Base-by-base conservation (phyloP, 2,888 invertebrate genomes). In the Cerastoderma edule region DNA sequence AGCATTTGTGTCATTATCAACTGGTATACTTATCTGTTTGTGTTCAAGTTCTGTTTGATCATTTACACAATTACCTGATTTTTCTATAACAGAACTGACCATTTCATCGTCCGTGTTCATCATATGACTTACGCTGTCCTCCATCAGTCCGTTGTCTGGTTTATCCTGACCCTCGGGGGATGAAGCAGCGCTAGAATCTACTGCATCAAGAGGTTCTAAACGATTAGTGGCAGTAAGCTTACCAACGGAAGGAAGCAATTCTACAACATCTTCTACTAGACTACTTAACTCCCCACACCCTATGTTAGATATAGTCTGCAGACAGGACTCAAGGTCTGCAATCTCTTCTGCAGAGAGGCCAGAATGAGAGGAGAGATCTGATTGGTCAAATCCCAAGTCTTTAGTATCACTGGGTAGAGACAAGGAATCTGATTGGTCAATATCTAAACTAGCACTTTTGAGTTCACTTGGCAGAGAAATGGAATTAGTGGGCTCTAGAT, bases 391-490 rank as follows among this genome's bases (percentile, higher is more conserved):
- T 54, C 70, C 65, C 32, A 72, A 67, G 72, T 69, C 69, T 72
- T 67, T 80, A 24, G 66, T 33, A 67, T 80, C 80, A 75, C 80
- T 80, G 48, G 70, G 75, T 50, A 78, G 60, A 63, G 80, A 80
- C 19, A 77, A 3, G 27, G 78, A 81, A 57, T 75, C 78, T 66
- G 77, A 80, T 35, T 72, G 77, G 66, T 78, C 75, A 32, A 57
- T 71, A 60, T 78, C 80, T 30, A 67, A 56, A 72, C 81, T 81
- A 39, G 75, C 72, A 68, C 64, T 57, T 76, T 73, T 78, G 70
- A 81, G 78, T 57, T 81, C 81, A 76, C 81, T 81, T 48, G 78
- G 75, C 50, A 81, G 65, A 66, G 81, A 82, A 50, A 76, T 82
- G 71, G 82, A 82, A 70, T 57, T 77, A 35, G 78, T 74, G 33